phyloP scores from a whole-genome alignment of 2,888 invertebrate genomes.

The Rotaria socialis region DNA sequence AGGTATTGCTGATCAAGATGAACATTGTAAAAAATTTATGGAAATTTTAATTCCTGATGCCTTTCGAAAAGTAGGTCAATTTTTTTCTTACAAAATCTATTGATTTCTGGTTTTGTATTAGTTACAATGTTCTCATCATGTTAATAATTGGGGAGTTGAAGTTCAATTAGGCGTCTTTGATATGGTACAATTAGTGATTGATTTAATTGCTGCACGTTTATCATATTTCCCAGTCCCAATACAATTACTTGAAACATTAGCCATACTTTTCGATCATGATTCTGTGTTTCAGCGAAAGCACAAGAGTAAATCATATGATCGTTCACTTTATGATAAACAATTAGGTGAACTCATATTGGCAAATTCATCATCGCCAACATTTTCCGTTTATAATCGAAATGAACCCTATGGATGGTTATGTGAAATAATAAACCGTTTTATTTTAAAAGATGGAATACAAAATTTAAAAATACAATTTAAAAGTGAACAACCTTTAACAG shows the following conservation, averaged over 20 bases:
- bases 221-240: slow-evolving; percentile 58
- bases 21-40: slow-evolving; percentile 60
- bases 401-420: slow-evolving; percentile 61
- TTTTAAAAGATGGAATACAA: slow-evolving; percentile 59
- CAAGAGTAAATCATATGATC: slow-evolving; percentile 32
- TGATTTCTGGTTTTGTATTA: slow-evolving; percentile 46
- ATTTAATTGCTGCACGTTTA: slow-evolving; percentile 58
- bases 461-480: slow-evolving; percentile 55
- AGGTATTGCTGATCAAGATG: slow-evolving; percentile 60
- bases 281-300: slow-evolving; percentile 58
- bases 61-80: slow-evolving; percentile 57
- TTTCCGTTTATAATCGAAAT: slow-evolving; percentile 45
- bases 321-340: slow-evolving; percentile 37
- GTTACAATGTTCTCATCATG: slow-evolving; percentile 60
- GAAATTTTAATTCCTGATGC: slow-evolving; percentile 61
- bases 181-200: slow-evolving; percentile 61
- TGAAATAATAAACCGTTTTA: slow-evolving; percentile 61
- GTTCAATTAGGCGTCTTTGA: slow-evolving; percentile 62
- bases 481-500: slow-evolving; percentile 54
- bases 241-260: slow-evolving; percentile 56
- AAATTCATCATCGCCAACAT: slow-evolving; percentile 45
- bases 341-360: slow-evolving; percentile 46
- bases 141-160: slow-evolving; percentile 60
- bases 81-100: too few relatives aligned
- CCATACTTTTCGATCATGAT: slow-evolving; percentile 60